Conservation (phyloP, 35 echinoderm and acorn worm species). For the Apostichopus californicus region DNA sequence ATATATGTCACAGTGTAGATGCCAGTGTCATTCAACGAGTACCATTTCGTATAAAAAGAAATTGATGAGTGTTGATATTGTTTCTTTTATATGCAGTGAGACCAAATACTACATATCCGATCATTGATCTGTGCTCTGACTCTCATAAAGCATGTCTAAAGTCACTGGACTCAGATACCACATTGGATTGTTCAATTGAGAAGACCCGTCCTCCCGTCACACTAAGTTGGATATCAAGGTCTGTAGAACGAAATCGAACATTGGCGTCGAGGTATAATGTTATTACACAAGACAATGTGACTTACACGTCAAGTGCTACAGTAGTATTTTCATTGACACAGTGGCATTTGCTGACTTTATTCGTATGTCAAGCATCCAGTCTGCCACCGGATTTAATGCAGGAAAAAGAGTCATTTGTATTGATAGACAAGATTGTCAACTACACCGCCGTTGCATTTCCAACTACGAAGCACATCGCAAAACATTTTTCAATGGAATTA, state of each 20-base stretch:
- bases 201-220: background rate
- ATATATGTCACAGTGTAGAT: no score
- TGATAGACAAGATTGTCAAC: background rate
- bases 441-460: background rate
- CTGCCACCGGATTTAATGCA: background rate
- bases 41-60: no score
- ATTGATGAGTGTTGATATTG: no score
- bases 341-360: background rate
- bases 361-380: background rate
- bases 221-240: background rate
- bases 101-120: no score
- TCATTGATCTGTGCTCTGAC: no score
- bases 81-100: no score
- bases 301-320: background rate
- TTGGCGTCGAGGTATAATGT: background rate
- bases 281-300: background rate
- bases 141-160: no score
- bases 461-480: background rate
- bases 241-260: background rate
- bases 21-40: no score
- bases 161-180: no score
- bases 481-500: background rate
- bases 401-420: background rate
- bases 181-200: background rate
- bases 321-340: background rate